phyloP scores from a whole-genome alignment of 2,888 invertebrate species.

The Epistrophe eligans region DNA sequence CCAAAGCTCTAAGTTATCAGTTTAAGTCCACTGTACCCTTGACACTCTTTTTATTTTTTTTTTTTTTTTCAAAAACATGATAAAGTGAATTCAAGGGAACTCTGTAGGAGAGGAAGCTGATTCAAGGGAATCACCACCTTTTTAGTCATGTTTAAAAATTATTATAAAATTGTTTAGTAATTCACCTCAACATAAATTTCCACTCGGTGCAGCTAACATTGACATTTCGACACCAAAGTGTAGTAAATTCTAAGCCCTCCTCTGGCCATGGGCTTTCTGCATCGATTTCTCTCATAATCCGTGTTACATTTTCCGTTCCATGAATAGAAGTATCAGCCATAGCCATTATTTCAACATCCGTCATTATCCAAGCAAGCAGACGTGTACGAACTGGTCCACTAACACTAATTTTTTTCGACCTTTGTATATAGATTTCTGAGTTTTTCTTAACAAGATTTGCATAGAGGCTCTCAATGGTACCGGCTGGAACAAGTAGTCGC shows the following conservation, averaged over 20 bases:
- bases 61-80: no score
- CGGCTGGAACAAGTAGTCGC: conserved; percentile 91
- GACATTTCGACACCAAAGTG: conserved; percentile 96
- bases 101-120: no score
- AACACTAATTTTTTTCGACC: conserved; percentile 88
- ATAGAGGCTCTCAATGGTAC: conserved; percentile 95
- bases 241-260: conserved; percentile 93
- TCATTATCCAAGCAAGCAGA: conserved; percentile 94
- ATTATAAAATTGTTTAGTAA: not conserved
- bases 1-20: no score
- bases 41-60: no score
- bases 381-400: conserved; percentile 88
- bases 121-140: no score
- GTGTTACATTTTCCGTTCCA: conserved; percentile 90
- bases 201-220: conserved; percentile 92
- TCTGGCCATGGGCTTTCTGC: conserved; percentile 96
- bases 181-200: conserved; percentile 90
- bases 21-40: no score
- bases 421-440: conserved; percentile 97
- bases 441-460: conserved; percentile 94
- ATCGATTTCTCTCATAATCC: conserved; percentile 92
- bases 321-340: conserved; percentile 95
- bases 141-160: not conserved
- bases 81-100: no score
- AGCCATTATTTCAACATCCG: conserved; percentile 87